A percentile compares a stretch with the other conserved stretches of the same genome.
Evolutionary conservation across 2,888 invertebrate genomes (phyloP).

Genomic region (Hofmannophila pseudospretella): DNA sequence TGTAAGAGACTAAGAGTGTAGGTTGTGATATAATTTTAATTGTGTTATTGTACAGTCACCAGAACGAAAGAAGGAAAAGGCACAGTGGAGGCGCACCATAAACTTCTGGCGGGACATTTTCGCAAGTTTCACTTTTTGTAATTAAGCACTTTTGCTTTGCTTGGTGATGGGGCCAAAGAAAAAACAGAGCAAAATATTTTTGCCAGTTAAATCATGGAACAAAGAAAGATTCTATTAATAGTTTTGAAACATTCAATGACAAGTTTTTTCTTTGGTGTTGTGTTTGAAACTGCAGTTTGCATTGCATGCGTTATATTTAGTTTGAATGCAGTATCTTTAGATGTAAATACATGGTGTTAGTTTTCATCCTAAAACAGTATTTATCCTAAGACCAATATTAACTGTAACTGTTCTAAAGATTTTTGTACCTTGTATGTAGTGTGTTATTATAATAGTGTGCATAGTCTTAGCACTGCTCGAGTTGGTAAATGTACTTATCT

Average conservation of each 20-base stretch:
- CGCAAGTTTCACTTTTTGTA: constrained; percentile 70
- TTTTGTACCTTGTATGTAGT: no score
- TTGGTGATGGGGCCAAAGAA: constrained; percentile 46
- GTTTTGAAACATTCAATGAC: no score
- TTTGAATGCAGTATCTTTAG: no score
- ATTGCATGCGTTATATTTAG: constrained; percentile 9
- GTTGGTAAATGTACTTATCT: no score
- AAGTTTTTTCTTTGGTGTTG: constrained; percentile 71
- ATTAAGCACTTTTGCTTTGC: constrained; percentile 27
- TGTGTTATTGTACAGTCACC: constrained; percentile 59
- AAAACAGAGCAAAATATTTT: constrained; percentile 47
- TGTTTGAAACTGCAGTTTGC: constrained; percentile 24
- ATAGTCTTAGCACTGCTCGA: no score
- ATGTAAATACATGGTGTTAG: no score
- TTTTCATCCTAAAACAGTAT: no score
- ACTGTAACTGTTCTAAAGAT: no score
- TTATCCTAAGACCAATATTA: no score
- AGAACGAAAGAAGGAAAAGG: constrained; percentile 69
- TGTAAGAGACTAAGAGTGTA: background rate
- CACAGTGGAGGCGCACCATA: constrained; percentile 76
- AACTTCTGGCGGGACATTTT: constrained; percentile 77
- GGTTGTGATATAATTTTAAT: background rate
- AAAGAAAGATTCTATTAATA: no score
- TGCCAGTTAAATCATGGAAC: no score
- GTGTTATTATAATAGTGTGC: no score